Conservation (phyloP, 2,113 vertebrate species). For the Nycticorax nycticorax region DNA sequence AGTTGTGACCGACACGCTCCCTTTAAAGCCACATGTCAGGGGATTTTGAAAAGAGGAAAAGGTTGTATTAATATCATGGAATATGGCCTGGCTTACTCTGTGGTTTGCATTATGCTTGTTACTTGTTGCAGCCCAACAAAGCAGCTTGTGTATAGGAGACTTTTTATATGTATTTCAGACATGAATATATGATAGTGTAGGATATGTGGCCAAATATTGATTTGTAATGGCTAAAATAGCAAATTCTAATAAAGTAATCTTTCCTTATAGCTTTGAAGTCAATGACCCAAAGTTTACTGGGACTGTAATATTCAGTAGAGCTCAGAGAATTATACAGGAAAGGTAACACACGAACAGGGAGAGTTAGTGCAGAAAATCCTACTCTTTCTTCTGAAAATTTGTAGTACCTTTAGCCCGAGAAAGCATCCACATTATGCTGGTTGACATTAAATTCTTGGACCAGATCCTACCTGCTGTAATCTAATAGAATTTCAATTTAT, state of each 20-base stretch:
- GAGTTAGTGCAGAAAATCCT: background rate
- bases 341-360: background rate
- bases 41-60: background rate
- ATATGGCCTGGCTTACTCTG: background rate
- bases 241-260: background rate
- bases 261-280: background rate
- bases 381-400: background rate
- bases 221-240: background rate
- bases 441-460: background rate
- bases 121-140: background rate
- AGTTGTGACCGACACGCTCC: background rate
- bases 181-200: background rate
- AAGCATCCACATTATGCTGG: background rate
- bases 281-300: background rate
- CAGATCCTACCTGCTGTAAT: background rate
- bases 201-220: background rate
- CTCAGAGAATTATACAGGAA: background rate
- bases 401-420: background rate
- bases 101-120: background rate
- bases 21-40: background rate
- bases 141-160: background rate
- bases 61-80: background rate
- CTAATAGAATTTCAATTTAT: background rate
- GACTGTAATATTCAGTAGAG: background rate
- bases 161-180: background rate